Evolutionary conservation across 2,113 vertebrate species (phyloP).

Genomic region (Uria aalge): DNA sequence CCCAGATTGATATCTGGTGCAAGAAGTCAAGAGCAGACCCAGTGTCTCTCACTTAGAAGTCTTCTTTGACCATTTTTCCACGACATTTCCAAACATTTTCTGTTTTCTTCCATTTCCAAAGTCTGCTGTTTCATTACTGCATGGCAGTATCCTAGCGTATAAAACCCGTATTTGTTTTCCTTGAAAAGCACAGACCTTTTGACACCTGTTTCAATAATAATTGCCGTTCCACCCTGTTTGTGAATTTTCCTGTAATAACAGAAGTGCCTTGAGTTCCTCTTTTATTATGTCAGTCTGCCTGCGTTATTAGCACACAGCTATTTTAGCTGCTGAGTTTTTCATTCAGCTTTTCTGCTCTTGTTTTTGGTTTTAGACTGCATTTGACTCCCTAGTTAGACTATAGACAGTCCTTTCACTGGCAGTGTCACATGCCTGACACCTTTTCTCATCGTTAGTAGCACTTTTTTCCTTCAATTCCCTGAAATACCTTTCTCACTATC

Average conservation of each 20-base stretch:
- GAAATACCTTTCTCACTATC: background rate
- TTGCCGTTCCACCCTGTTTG: background rate
- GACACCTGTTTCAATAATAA: conserved; percentile 3
- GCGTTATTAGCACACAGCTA: background rate
- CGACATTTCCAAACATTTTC: background rate
- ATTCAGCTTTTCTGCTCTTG: background rate
- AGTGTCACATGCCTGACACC: background rate
- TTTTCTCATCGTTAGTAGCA: background rate
- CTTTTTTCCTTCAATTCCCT: background rate
- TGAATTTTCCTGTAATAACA: conserved; percentile 2
- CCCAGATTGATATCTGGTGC: background rate
- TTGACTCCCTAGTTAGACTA: background rate
- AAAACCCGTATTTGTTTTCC: background rate
- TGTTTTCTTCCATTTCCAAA: background rate
- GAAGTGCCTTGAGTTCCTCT: background rate
- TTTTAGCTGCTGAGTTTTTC: background rate
- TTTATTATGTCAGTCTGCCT: background rate
- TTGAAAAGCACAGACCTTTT: conserved; percentile 4
- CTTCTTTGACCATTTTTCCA: background rate
- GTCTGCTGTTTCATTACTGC: background rate
- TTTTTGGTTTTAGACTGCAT: background rate
- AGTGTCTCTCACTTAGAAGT: background rate
- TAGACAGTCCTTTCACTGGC: background rate
- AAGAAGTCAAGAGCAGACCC: background rate
- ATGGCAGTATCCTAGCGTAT: background rate